Evolutionary conservation across 1,140 invertebrate species (phyloP), one percentile per base, ranked within the genome.

Genomic region (Bombus difficillimus): DNA sequence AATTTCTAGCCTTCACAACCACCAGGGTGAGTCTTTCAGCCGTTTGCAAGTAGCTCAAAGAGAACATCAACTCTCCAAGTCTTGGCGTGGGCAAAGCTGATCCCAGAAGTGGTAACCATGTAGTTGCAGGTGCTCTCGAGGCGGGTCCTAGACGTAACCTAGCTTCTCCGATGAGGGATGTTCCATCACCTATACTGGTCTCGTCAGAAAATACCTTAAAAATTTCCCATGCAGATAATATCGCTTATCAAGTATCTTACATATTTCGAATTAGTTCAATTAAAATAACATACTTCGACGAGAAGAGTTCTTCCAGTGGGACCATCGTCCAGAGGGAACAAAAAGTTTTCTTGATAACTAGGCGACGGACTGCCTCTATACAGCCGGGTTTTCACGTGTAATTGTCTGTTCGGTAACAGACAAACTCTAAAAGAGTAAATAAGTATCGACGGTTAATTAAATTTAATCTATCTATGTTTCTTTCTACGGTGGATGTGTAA

Each of bases 351-450:
- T 89, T 97, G 97, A 93, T 97, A 97, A 82, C 96, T 96, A 1
- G 97, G 97, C 86, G 96, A 97, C 77, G 96, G 96, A 32, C 96
- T 96, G 82, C 96, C 95, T 79, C 96, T 96, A 89, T 97, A 97
- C 85, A 97, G 96, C 94, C 97, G 97, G 22, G 97, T 98, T 94
- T 98, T 97, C 93, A 97, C 96, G 91, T 97, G 96, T 3, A 96
- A 96, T 34, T 96, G 96, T 91, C 97, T 96, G 89, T 97, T 97
- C 1, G 97, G 97, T n/a, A 97, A 94, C 25, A 98, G 93, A 83
- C 97, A 97, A 68, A 98, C 97, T 86, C 97, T 94, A 57, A 89
- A 88, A 80, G 62, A 57, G 28, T 25, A 75, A 75, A 39, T 39
- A 75, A 9, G 12, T 28, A 25, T 71, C 10, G 18, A 53, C 18